phyloP scores from a whole-genome alignment of 1,140 invertebrate genomes.

The Sweltsa coloradensis region DNA sequence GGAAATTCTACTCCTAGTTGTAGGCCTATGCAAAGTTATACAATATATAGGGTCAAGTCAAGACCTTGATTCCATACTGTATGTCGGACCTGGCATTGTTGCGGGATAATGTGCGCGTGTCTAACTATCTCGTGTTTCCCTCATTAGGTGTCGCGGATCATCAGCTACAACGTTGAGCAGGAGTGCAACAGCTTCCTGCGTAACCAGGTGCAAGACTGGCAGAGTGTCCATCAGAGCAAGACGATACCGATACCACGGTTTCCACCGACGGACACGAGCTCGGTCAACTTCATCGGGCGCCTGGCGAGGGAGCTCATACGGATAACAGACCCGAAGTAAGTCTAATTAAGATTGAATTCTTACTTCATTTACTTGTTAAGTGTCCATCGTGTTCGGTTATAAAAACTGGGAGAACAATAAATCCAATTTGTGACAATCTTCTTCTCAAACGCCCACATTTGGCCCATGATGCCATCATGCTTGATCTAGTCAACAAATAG shows the following conservation, averaged over 20 bases:
- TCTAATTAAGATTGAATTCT: conserved; percentile 8
- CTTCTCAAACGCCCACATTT: too few relatives aligned
- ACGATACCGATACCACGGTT: conserved; percentile 59
- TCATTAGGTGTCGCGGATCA: conserved; percentile 64
- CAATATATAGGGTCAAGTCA: too few relatives aligned
- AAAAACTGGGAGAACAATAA: too few relatives aligned
- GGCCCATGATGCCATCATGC: too few relatives aligned
- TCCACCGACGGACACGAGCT: conserved; percentile 45
- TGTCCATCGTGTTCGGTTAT: too few relatives aligned
- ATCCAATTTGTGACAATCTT: too few relatives aligned
- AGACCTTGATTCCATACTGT: too few relatives aligned
- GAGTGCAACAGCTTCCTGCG: conserved; percentile 75
- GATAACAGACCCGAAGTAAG: conserved; percentile 79
- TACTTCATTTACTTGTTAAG: conserved; percentile 10
- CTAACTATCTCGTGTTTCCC: background rate
- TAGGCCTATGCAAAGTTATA: too few relatives aligned
- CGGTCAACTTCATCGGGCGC: conserved; percentile 83
- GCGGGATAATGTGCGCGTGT: background rate
- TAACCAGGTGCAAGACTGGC: conserved; percentile 50
- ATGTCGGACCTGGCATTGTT: conserved; percentile 18
- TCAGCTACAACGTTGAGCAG: conserved; percentile 87
- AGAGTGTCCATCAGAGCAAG: conserved; percentile 41
- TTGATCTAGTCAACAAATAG: too few relatives aligned
- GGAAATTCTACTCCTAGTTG: too few relatives aligned
- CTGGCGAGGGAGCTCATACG: conserved; percentile 73